phyloP scores from a whole-genome alignment of 2,113 vertebrate genomes.

The Scophthalmus maximus region DNA sequence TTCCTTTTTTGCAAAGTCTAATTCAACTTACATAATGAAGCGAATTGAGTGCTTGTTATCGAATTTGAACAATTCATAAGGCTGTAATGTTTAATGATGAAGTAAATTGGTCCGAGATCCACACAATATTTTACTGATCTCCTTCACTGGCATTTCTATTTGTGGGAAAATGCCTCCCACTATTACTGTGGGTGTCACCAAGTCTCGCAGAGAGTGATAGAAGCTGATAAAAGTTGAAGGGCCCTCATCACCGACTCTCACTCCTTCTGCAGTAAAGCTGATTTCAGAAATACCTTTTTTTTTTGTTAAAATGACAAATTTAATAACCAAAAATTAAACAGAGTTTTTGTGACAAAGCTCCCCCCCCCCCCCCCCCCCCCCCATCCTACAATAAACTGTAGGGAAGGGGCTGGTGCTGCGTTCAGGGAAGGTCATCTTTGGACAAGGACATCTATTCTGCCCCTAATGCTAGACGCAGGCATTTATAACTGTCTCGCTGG shows the following conservation, averaged over 20 bases:
- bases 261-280: background rate
- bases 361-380: constrained; percentile 7
- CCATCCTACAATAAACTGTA: constrained; percentile 43
- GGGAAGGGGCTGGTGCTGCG: constrained; percentile 74
- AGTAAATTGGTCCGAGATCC: constrained; percentile 96
- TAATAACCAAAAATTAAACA: constrained; percentile 42
- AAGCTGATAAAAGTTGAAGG: constrained; percentile 78
- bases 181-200: constrained; percentile 84
- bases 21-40: constrained; percentile 98
- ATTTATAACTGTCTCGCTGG: constrained; percentile 88
- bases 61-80: constrained; percentile 98
- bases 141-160: constrained; percentile 87
- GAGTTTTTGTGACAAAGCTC: constrained; percentile 29
- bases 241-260: constrained; percentile 18
- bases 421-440: constrained; percentile 89
- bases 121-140: constrained; percentile 93
- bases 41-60: constrained; percentile 99
- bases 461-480: constrained; percentile 76
- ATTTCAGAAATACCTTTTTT: background rate
- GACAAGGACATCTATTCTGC: constrained; percentile 86
- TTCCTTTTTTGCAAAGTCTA: constrained; percentile 94
- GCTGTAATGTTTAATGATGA: constrained; percentile 98
- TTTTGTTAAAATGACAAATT: constrained; percentile 24
- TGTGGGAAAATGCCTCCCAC: constrained; percentile 82
- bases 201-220: constrained; percentile 78